Evolutionary conservation across 2,113 vertebrate genomes (phyloP).

Genomic region (Cacatua alba): DNA sequence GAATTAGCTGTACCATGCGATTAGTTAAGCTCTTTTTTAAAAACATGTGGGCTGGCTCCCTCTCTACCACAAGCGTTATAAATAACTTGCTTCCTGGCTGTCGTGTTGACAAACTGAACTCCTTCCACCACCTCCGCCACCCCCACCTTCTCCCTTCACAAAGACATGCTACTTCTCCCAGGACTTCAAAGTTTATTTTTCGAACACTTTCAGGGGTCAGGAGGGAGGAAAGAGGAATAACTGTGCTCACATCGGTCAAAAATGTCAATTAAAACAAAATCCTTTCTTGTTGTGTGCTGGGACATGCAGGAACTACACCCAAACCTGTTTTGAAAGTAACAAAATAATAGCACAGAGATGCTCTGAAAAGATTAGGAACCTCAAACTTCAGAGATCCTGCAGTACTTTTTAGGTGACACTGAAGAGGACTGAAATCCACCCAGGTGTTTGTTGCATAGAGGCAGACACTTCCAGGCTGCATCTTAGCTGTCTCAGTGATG

Average conservation of each 20-base stretch:
- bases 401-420: neutral
- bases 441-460: neutral
- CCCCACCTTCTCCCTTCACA: constrained; percentile 34
- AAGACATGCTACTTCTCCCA: neutral
- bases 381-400: neutral
- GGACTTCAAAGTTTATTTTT: constrained; percentile 11
- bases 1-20: neutral
- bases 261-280: neutral
- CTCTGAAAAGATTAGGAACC: neutral
- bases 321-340: neutral
- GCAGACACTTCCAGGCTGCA: rapidly evolving
- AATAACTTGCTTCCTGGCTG: constrained; percentile 56
- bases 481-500: neutral
- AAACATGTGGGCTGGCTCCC: constrained; percentile 29
- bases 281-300: neutral
- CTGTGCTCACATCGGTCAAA: neutral
- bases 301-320: neutral
- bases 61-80: constrained; percentile 26
- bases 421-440: neutral
- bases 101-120: constrained; percentile 60
- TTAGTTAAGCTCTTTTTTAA: neutral
- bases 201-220: neutral
- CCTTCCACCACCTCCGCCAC: constrained; percentile 44
- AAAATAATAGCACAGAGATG: neutral
- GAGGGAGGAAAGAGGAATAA: neutral